Base-by-base conservation (phyloP, 2,888 invertebrate genomes). In the Onchidella celtica region DNA sequence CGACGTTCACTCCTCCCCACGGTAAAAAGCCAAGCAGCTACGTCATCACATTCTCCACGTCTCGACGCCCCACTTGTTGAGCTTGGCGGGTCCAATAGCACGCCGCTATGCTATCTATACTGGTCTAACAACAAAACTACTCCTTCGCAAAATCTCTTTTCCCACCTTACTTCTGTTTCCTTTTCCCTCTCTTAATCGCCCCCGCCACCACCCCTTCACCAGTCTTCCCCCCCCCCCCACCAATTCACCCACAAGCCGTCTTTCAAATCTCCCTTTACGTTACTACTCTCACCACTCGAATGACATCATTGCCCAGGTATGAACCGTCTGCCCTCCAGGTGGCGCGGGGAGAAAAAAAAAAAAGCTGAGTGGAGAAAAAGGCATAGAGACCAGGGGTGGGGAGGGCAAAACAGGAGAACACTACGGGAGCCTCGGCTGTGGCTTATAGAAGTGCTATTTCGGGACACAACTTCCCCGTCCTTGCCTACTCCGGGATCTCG, bases 301-400 rank as follows among this genome's bases (percentile, higher is more conserved):
- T 76, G 75, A 76, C 75, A 76, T 76, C 75, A 76, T 66, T 76
- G 32, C 21, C 40, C 40, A 76, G 75, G 75, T 66, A 76, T 76
- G 65, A 76, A 76, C 65, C 47, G 75, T 47, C 75, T 74, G 61
- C 74, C 65, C 63, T 76, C 65, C 65, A 65, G 75, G 75, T 65
- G 75, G 3, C 2, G 74, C 9, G 74, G 29, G 47, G n/a, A 27
- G 27, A n/a, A n/a, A n/a, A n/a, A n/a, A n/a, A n/a, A 55, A 14
- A 32, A 9, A n/a, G 34, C 11, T 55, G 73, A 6, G 17, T 9
- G 38, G 24, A 29, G 14, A 2, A 27, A 29, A 36, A 36, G 24
- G 0, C 2, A 14, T 1, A 40, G 57, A 11, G 21, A n/a, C n/a
- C n/a, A n/a, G 21, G 21, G 38, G 27, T 11, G 21, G 17, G 57